Evolutionary conservation across 2,113 vertebrate species (phyloP).

Genomic region (Empidonax traillii): DNA sequence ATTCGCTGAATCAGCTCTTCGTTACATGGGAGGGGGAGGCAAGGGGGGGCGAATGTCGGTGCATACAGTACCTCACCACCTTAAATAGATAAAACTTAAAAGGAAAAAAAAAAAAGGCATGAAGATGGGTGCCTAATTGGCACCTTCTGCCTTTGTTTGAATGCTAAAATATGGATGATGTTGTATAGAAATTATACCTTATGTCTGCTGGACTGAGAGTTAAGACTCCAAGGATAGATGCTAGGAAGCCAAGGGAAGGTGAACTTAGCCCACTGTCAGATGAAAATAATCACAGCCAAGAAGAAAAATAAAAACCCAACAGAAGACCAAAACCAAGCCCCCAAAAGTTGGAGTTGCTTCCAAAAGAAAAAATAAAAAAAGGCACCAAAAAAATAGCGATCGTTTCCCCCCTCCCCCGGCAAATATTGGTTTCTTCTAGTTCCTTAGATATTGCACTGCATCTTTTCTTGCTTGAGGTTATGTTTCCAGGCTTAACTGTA

Average conservation of each 20-base stretch:
- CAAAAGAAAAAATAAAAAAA: conserved; percentile 25
- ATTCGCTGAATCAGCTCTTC: conserved; percentile 93
- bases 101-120: background rate
- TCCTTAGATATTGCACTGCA: conserved; percentile 70
- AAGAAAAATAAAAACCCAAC: background rate
- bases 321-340: background rate
- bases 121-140: background rate
- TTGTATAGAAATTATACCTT: conserved; percentile 65
- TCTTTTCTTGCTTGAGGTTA: conserved; percentile 73
- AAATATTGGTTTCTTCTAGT: conserved; percentile 71
- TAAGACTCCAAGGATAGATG: conserved; percentile 61
- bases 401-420: conserved; percentile 51
- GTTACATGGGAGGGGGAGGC: conserved; percentile 72
- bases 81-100: conserved; percentile 69
- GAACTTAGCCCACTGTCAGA: conserved; percentile 62
- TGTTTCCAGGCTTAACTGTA: conserved; percentile 72
- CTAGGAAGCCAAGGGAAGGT: conserved; percentile 57
- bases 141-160: conserved; percentile 54
- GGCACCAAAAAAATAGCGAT: background rate
- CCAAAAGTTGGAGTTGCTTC: conserved; percentile 61
- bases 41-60: conserved; percentile 58
- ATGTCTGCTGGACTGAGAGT: conserved; percentile 66
- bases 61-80: conserved; percentile 82
- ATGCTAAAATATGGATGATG: conserved; percentile 49
- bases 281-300: conserved; percentile 57